Base-by-base conservation (phyloP, 2,113 vertebrate genomes). In the Datnioides undecimradiatus region DNA sequence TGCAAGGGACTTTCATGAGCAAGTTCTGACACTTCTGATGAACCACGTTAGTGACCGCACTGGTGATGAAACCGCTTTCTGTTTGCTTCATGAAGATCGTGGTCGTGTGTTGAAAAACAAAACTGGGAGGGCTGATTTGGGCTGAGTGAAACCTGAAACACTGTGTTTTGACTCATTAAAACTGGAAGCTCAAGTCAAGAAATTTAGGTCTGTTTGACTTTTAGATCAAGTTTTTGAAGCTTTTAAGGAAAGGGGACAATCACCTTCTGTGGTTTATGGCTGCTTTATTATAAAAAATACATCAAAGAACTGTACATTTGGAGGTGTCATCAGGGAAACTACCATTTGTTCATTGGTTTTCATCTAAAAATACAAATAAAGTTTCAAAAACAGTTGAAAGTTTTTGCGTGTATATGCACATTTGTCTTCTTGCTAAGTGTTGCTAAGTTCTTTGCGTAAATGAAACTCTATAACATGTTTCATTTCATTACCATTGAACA, bases 1-100 rank as follows among this genome's bases (percentile, higher is more conserved):
- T 51, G 52, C 1, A 33, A 17, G 43, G 27, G 54, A 71, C 21
- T 38, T 17, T 9, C 4, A 11, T 41, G 13, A 52, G 13, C 17
- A 51, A 59, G 7, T 16, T 10, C 8, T 21, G 11, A 29, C 16
- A 5, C 17, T 33, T 16, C 19, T 17, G 46, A 45, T 57, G 21
- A 68, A 71, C 40, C 52, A 57, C 25, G 1, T 11, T 11, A 25
- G 29, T 25, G 21, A 62, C 29, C 67, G 69, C 71, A 74, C 46
- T 25, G 6, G 3, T 38, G 36, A 46, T 3, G n/a, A 51, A 9
- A 6, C 14, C 0, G 27, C 6, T 64, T 55, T 73, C n/a, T 48
- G 3, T 63, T 41, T 27, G 1, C 10, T 9, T 21, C 16, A 19
- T 17, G 3, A 71, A 64, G 27, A 46, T 38, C 21, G 38, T 36